phyloP scores from a whole-genome alignment of 2,888 invertebrate genomes.

The Syrista parreyssii region DNA sequence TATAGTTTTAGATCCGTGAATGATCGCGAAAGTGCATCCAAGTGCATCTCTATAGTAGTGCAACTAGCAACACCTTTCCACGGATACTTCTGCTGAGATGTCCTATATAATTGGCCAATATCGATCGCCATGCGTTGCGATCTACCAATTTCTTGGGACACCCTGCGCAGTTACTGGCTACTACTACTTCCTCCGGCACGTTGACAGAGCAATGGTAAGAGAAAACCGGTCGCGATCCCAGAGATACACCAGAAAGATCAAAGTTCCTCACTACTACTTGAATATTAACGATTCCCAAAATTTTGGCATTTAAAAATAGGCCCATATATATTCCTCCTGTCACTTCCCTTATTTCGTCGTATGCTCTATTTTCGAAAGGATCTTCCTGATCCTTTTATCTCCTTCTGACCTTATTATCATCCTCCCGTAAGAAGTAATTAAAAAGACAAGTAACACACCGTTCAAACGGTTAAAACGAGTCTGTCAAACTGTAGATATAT shows the following conservation, averaged over 20 bases:
- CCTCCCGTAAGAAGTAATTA: neutral
- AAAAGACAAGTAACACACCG: neutral
- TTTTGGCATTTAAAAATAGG: neutral
- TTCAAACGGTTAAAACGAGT: neutral
- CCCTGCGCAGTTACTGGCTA: neutral
- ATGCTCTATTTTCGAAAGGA: neutral
- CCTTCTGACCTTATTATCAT: neutral
- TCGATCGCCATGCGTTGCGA: neutral
- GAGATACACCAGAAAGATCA: neutral
- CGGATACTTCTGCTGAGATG: neutral
- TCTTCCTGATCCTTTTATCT: neutral
- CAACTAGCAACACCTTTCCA: neutral
- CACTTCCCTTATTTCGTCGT: neutral
- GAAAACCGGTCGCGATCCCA: neutral
- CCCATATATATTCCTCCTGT: neutral
- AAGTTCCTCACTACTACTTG: neutral
- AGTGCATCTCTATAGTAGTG: neutral
- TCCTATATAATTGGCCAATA: neutral
- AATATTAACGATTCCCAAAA: neutral
- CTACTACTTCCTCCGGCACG: slow-evolving; percentile 1
- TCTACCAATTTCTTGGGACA: neutral
- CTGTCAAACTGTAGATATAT: neutral
- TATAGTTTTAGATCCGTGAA: neutral
- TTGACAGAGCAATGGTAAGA: slow-evolving; percentile 5
- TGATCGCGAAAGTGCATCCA: neutral